Conservation (phyloP, 2,888 invertebrate species). For the Rhogogaster chlorosoma region DNA sequence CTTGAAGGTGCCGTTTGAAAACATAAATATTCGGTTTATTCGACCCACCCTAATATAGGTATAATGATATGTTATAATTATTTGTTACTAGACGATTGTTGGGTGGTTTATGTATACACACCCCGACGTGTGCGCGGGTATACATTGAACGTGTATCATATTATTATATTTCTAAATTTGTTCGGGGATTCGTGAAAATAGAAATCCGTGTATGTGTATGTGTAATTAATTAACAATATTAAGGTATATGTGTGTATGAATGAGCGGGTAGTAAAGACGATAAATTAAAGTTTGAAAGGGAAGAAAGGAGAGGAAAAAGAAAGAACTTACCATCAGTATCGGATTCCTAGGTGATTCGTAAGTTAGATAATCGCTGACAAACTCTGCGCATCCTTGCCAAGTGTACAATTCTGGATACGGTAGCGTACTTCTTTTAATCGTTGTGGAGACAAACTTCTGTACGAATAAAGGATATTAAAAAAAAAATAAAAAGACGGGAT, state of each 20-base stretch:
- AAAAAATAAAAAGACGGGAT: background rate
- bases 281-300: too few species aligned
- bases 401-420: conserved; percentile 85
- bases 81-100: background rate
- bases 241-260: background rate
- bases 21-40: too few species aligned
- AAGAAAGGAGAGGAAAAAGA: background rate
- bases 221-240: background rate
- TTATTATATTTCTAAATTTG: background rate
- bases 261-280: background rate
- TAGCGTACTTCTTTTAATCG: conserved; percentile 88
- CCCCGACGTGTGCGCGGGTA: background rate
- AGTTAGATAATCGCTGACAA: conserved; percentile 89
- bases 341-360: conserved; percentile 86
- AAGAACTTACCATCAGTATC: conserved; percentile 84
- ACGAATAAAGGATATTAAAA: conserved; percentile 62
- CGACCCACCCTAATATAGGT: too few species aligned
- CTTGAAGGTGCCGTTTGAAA: too few species aligned
- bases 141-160: background rate
- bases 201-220: background rate
- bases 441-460: conserved; percentile 94
- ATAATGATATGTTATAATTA: background rate
- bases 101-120: background rate
- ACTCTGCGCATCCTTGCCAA: conserved; percentile 86
- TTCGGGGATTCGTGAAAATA: background rate